Conservation (phyloP, 1,140 invertebrate genomes). For the Drosophila bifasciata region DNA sequence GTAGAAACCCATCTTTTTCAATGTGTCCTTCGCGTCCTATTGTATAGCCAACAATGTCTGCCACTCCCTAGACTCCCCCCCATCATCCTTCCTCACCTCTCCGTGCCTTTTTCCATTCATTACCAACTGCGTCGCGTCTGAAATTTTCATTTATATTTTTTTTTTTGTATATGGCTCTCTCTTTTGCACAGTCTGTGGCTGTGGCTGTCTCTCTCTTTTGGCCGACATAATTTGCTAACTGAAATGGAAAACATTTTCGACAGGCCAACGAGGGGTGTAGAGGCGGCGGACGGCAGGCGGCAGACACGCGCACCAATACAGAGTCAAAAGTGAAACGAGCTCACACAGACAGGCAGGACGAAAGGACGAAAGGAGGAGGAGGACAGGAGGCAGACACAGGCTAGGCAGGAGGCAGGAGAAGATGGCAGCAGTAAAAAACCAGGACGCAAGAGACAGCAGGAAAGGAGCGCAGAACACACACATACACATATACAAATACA, state of each 20-base stretch:
- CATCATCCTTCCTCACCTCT: background rate
- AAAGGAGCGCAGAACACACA: background rate
- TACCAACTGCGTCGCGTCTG: conserved; percentile 76
- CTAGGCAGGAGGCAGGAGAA: background rate
- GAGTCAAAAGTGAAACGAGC: conserved; percentile 36
- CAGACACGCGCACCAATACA: conserved; percentile 80
- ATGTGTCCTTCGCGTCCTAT: conserved; percentile 45
- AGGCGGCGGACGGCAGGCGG: conserved; percentile 32
- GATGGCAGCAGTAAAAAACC: conserved; percentile 2
- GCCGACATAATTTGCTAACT: conserved; percentile 82
- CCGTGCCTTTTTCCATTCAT: conserved; percentile 40
- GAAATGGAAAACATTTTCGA: conserved; percentile 83
- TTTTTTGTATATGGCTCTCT: conserved; percentile 28
- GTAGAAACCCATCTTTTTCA: conserved; percentile 40
- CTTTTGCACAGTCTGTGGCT: background rate
- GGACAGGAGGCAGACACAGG: conserved; percentile 24
- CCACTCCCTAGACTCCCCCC: conserved; percentile 39
- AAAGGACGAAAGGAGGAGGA: too few species aligned
- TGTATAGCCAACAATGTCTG: conserved; percentile 52
- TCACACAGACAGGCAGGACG: conserved; percentile 46
- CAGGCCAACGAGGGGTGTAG: conserved; percentile 50
- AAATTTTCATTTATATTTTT: conserved; percentile 75
- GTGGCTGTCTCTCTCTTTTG: conserved; percentile 53
- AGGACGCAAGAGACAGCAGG: background rate
- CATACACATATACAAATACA: too few species aligned